Evolutionary conservation across 1,140 invertebrate genomes (phyloP).

Genomic region (Drosophila nannoptera): DNA sequence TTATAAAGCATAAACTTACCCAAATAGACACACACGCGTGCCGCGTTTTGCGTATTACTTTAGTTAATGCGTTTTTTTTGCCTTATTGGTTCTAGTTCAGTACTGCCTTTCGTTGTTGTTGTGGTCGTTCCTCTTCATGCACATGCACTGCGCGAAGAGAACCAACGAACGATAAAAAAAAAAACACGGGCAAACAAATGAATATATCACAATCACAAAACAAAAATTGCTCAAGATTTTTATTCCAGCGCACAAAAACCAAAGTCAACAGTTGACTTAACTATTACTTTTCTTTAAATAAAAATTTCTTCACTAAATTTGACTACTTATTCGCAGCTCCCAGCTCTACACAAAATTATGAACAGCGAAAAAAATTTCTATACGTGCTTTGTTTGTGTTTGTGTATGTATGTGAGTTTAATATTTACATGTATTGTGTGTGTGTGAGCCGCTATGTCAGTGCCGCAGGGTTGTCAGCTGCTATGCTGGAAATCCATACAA

Average conservation of each 20-base stretch:
- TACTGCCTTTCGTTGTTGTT: background rate
- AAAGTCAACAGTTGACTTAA: conserved; percentile 10
- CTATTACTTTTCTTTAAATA: conserved; percentile 1
- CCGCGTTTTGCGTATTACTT: conserved; percentile 12
- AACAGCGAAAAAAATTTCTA: conserved; percentile 63
- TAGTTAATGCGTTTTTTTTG: conserved; percentile 30
- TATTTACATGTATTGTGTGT: conserved; percentile 46
- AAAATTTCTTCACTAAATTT: conserved; percentile 4
- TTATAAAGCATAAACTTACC: conserved; percentile 29
- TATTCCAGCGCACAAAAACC: conserved; percentile 1
- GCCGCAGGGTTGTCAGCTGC: conserved; percentile 43
- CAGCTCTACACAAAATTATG: conserved; percentile 55
- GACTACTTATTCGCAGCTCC: conserved; percentile 16
- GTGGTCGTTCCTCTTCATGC: conserved; percentile 21
- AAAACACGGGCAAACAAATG: conserved; percentile 5
- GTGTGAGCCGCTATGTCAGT: conserved; percentile 54
- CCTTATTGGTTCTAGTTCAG: background rate
- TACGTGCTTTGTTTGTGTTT: conserved; percentile 43
- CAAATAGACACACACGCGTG: background rate
- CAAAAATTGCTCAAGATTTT: conserved; percentile 12
- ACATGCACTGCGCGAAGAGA: conserved; percentile 22
- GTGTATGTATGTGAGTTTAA: conserved; percentile 38
- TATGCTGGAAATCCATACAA: background rate
- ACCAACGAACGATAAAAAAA: conserved; percentile 11
- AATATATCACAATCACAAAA: conserved; percentile 27